phyloP scores from a whole-genome alignment of 2,888 invertebrate species.

The Hermaeophaga mercurialis region DNA sequence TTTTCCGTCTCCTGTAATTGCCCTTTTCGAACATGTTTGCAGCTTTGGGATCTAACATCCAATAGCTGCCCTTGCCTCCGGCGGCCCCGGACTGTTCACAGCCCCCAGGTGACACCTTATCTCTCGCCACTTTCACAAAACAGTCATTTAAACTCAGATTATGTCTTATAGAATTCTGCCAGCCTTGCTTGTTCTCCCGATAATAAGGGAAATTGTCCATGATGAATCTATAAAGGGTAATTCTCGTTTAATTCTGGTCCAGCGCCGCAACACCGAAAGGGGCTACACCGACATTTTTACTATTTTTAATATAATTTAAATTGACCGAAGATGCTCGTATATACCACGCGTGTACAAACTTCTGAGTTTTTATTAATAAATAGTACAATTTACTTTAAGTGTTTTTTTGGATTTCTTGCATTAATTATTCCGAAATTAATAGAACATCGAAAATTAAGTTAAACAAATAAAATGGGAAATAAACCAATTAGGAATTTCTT shows the following conservation, averaged over 20 bases:
- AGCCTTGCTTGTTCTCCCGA: slow-evolving; percentile 80
- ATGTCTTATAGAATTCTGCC: slow-evolving; percentile 83
- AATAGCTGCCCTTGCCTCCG: slow-evolving; percentile 79
- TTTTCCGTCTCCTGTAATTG: slow-evolving; percentile 77
- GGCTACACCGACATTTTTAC: too few relatives aligned
- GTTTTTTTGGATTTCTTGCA: too few relatives aligned
- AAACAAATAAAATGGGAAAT: too few relatives aligned
- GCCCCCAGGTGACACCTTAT: slow-evolving; percentile 59
- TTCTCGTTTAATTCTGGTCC: background rate
- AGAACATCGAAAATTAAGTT: too few relatives aligned
- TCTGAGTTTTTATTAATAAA: too few relatives aligned
- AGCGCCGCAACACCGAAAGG: background rate
- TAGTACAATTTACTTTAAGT: too few relatives aligned
- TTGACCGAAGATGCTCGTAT: too few relatives aligned
- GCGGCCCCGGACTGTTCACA: slow-evolving; percentile 53
- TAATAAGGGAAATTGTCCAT: slow-evolving; percentile 86
- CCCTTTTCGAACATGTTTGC: slow-evolving; percentile 88
- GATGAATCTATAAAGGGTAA: slow-evolving; percentile 62
- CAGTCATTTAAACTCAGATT: slow-evolving; percentile 83
- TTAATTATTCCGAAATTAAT: too few relatives aligned
- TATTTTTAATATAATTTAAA: too few relatives aligned
- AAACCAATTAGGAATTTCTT: too few relatives aligned
- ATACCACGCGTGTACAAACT: too few relatives aligned
- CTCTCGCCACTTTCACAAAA: slow-evolving; percentile 77
- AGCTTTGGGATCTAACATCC: slow-evolving; percentile 80